Conservation (phyloP, 2,888 invertebrate genomes). For the Lapara coniferarum region DNA sequence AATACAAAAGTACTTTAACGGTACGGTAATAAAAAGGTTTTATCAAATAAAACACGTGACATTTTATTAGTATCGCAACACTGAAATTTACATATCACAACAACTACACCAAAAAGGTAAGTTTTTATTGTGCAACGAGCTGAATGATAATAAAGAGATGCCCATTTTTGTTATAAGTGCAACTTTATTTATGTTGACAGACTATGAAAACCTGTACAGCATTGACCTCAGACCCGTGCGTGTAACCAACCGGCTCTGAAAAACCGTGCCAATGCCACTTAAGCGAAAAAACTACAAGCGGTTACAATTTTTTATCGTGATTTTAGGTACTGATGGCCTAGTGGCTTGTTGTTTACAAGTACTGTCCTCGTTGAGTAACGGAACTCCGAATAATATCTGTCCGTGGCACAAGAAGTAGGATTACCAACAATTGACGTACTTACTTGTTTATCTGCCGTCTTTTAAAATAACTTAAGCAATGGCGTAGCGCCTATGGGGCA, state of each 20-base stretch:
- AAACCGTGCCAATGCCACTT: constrained; percentile 62
- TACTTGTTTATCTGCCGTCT: too few species aligned
- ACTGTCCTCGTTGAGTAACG: too few species aligned
- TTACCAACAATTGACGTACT: too few species aligned
- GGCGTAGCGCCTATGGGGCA: too few species aligned
- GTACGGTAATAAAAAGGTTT: background rate
- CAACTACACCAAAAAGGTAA: constrained; percentile 20
- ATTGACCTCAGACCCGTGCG: constrained; percentile 56
- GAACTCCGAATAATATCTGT: too few species aligned
- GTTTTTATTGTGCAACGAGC: constrained; percentile 18
- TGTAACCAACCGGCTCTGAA: constrained; percentile 49
- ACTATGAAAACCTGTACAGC: constrained; percentile 46
- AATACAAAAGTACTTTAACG: background rate
- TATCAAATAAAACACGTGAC: background rate
- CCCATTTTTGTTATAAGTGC: constrained; percentile 22
- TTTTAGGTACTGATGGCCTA: constrained; percentile 24
- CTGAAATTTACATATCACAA: constrained; percentile 14
- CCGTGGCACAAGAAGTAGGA: too few species aligned
- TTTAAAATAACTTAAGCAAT: too few species aligned
- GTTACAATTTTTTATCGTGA: constrained; percentile 24
- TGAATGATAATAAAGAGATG: constrained; percentile 25
- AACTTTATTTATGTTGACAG: constrained; percentile 28
- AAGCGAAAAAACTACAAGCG: constrained; percentile 25
- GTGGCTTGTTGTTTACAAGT: background rate
- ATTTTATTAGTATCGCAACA: background rate